Conservation (phyloP, 2,888 invertebrate species). For the Synergus japonicus region DNA sequence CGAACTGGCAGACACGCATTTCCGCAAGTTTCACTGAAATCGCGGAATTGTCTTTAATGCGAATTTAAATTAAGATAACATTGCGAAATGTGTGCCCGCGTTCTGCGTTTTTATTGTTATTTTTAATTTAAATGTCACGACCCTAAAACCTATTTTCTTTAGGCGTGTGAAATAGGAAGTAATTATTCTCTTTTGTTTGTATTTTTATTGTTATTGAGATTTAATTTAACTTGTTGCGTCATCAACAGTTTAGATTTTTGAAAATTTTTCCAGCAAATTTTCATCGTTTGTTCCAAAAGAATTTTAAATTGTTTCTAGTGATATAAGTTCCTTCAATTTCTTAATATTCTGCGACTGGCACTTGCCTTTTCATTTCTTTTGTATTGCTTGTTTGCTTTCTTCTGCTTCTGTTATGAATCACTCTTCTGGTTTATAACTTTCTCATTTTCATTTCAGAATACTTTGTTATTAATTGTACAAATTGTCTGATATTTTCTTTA, state of each 20-base stretch:
- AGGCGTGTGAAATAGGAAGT: not conserved
- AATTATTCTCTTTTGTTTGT: not conserved
- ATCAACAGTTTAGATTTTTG: not conserved
- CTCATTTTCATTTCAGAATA: not conserved
- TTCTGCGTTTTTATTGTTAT: conserved; percentile 64
- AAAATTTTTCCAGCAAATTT: not conserved
- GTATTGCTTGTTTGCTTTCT: not conserved
- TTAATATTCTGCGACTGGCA: not conserved
- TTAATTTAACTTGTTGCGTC: not conserved
- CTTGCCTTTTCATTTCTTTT: not conserved
- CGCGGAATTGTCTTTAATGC: not conserved
- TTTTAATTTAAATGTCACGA: not conserved
- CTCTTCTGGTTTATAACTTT: not conserved
- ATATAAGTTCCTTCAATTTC: not conserved
- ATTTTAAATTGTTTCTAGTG: not conserved
- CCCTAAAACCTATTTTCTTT: conserved; percentile 24
- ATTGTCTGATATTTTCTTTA: not conserved
- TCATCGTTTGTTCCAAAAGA: too few species aligned
- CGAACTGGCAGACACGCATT: conserved; percentile 68
- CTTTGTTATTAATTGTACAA: not conserved
- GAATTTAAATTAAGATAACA: conserved; percentile 31
- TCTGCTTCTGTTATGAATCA: not conserved
- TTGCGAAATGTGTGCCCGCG: conserved; percentile 69
- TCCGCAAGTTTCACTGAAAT: conserved; percentile 57
- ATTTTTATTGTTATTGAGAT: not conserved